Evolutionary conservation across 2,797 vertebrate genomes (phyloP).

Genomic region (Eulemur mongoz): DNA sequence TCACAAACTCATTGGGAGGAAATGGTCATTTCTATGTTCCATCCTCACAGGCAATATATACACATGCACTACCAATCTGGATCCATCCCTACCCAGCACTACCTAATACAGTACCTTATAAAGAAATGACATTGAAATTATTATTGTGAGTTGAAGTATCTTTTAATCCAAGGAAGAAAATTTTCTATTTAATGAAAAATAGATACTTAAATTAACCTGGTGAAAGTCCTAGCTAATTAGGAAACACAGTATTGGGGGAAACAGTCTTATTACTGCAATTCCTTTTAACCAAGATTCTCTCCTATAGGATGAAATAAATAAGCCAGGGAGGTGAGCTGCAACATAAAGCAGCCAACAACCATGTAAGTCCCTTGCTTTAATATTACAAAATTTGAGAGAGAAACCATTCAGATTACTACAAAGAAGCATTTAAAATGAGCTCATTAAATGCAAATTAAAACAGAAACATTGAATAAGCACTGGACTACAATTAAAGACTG

Average conservation of each 20-base stretch:
- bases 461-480: slow-evolving; percentile 74
- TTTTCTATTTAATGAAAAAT: background rate
- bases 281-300: background rate
- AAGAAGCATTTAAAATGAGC: slow-evolving; percentile 67
- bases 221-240: background rate
- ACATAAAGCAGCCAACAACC: background rate
- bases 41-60: background rate
- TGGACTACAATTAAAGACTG: slow-evolving; percentile 75
- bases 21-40: background rate
- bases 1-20: background rate
- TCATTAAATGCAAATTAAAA: slow-evolving; percentile 81
- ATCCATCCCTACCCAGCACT: background rate
- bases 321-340: background rate
- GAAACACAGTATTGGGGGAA: background rate
- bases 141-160: background rate
- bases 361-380: background rate
- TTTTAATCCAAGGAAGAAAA: background rate
- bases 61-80: background rate
- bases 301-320: background rate
- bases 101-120: background rate
- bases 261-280: background rate
- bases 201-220: background rate
- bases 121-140: background rate
- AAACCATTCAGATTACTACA: slow-evolving; percentile 42
- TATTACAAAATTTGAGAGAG: slow-evolving; percentile 27